Evolutionary conservation across 1,140 invertebrate genomes (phyloP).

Genomic region (Anoplophora glabripennis): DNA sequence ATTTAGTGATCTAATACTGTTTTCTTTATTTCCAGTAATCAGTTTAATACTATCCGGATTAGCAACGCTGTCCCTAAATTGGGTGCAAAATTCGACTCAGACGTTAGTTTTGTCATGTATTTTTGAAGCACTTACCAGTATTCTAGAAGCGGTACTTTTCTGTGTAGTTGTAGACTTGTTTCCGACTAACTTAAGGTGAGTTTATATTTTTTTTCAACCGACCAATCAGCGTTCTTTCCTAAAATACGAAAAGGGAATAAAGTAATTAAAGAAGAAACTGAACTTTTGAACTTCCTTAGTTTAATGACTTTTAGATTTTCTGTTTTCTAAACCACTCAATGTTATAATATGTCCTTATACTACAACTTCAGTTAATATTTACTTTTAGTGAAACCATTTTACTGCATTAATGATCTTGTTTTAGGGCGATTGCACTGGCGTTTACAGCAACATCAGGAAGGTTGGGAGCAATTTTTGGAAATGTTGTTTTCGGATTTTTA

Average conservation of each 20-base stretch:
- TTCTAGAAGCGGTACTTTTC: conserved; percentile 57
- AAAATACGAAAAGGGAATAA: neutral
- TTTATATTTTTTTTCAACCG: neutral
- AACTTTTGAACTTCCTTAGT: too few species aligned
- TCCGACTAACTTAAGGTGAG: conserved; percentile 47
- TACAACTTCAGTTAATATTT: too few species aligned
- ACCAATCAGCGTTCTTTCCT: neutral
- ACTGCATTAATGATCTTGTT: conserved; percentile 13
- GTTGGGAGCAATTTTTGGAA: conserved; percentile 57
- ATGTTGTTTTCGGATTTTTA: conserved; percentile 55
- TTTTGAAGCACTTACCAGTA: conserved; percentile 58
- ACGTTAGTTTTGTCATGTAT: conserved; percentile 56
- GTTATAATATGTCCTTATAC: too few species aligned
- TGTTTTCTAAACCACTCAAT: too few species aligned
- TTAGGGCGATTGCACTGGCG: conserved; percentile 56
- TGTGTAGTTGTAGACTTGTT: conserved; percentile 59
- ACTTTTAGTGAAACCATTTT: conserved; percentile 10
- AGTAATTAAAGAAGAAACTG: too few species aligned
- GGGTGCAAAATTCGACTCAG: conserved; percentile 53
- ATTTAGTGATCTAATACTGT: neutral
- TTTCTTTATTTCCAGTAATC: conserved; percentile 43
- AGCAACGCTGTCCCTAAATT: conserved; percentile 56
- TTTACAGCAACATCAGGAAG: conserved; percentile 56
- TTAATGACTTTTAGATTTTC: too few species aligned
- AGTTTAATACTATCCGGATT: conserved; percentile 57